Evolutionary conservation across 92 coral and sea anemone genomes (phyloP).

Genomic region (Montipora capitata): DNA sequence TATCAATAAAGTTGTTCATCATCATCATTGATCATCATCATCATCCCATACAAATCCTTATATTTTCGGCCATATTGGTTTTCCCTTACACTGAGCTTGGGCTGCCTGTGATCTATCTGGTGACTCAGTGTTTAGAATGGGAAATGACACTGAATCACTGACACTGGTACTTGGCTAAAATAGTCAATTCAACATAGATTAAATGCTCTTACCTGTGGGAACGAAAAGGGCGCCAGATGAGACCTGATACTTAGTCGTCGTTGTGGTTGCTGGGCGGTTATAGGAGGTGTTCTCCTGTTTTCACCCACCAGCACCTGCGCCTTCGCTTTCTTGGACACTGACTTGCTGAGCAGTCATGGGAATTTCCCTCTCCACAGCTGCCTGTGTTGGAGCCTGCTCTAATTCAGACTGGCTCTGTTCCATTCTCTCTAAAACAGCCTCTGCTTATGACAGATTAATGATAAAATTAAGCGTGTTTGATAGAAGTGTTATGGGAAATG

Average conservation of each 20-base stretch:
- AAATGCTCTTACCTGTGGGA: conserved; percentile 81
- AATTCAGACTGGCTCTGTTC: conserved; percentile 65
- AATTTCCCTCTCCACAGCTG: conserved; percentile 51
- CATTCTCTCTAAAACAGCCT: conserved; percentile 47
- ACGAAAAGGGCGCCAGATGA: conserved; percentile 96
- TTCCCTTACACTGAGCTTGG: too few species aligned
- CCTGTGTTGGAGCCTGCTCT: conserved; percentile 55
- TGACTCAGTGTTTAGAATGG: too few species aligned
- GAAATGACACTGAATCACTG: too few species aligned
- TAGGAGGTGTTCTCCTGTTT: conserved; percentile 39
- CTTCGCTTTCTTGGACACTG: conserved; percentile 33
- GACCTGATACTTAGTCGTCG: conserved; percentile 83
- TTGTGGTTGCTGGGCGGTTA: conserved; percentile 49
- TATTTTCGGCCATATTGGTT: too few species aligned
- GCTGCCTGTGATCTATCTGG: too few species aligned
- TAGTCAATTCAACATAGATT: too few species aligned
- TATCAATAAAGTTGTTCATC: too few species aligned
- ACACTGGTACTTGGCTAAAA: too few species aligned
- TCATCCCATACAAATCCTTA: too few species aligned
- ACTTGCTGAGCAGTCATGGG: conserved; percentile 31
- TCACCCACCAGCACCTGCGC: conserved; percentile 15
- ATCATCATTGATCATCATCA: too few species aligned
- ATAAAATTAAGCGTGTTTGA: neutral
- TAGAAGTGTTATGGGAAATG: too few species aligned
- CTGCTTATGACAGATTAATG: neutral